A percentile compares a stretch with the other conserved stretches of the same genome.
phyloP scores from a whole-genome alignment of 37 sponge, comb jelly and placozoan genomes.

The Amphimedon queenslandica region DNA sequence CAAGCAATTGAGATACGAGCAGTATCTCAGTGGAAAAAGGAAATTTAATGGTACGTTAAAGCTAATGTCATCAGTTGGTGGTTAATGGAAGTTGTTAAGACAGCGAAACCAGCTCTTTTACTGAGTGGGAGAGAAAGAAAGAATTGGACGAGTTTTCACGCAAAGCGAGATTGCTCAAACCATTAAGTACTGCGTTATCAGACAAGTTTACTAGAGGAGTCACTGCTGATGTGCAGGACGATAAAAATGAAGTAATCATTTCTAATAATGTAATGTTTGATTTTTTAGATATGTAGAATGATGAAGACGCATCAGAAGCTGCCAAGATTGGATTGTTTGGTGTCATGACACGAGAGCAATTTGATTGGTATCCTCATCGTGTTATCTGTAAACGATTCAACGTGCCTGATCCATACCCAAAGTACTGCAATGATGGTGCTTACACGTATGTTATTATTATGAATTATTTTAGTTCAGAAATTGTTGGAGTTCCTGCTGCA shows the following conservation, averaged over 20 bases:
- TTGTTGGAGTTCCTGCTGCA: neutral
- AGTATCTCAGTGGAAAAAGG: slow-evolving; percentile 18
- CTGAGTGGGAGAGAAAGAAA: slow-evolving; percentile 82
- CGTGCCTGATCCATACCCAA: slow-evolving; percentile 92
- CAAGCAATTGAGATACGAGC: slow-evolving; percentile 60
- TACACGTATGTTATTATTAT: slow-evolving; percentile 7
- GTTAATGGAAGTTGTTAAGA: no score
- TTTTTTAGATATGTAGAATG: neutral
- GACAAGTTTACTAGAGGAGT: slow-evolving; percentile 53
- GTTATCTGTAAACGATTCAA: slow-evolving; percentile 91
- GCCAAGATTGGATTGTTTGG: slow-evolving; percentile 74
- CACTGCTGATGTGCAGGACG: slow-evolving; percentile 9
- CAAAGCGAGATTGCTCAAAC: slow-evolving; percentile 42
- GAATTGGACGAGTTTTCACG: slow-evolving; percentile 68
- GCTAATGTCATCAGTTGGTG: no score
- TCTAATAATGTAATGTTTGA: neutral
- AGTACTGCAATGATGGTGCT: no score
- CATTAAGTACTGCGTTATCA: slow-evolving; percentile 46
- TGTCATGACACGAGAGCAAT: slow-evolving; percentile 61
- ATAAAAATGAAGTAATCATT: neutral
- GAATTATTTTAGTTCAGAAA: neutral
- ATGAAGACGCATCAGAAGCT: slow-evolving; percentile 58
- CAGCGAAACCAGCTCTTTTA: no score
- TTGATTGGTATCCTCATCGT: slow-evolving; percentile 92
- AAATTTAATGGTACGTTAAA: neutral